A percentile compares a stretch with the other conserved stretches of the same genome.
These are phyloP conservation scores for Telmatherina bonti DNA, from an alignment of 2,797 vertebrate species.

Conservation along the genomic window DNA sequence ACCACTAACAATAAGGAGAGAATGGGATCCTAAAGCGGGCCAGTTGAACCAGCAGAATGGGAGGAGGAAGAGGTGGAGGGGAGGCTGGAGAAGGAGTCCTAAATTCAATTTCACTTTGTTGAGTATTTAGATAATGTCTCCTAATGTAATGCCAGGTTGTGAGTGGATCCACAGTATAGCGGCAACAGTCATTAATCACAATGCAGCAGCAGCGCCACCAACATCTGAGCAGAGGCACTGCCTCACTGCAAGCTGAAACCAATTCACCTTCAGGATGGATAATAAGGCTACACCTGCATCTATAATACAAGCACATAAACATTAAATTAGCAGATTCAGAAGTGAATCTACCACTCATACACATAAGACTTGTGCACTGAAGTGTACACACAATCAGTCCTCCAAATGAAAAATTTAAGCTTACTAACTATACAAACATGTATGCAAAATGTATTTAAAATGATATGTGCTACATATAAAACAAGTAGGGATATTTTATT, in stretches of 20 bases:
- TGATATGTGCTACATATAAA: not conserved
- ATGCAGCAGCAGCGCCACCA: constrained; percentile 79
- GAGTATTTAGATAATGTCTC: constrained; percentile 83
- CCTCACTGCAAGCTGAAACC: constrained; percentile 19
- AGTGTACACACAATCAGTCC: not conserved
- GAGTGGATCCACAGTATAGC: constrained; percentile 63
- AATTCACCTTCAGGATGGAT: constrained; percentile 26
- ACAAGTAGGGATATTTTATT: not conserved
- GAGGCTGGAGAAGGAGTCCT: constrained; percentile 47
- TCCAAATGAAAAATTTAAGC: not conserved
- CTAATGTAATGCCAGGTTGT: constrained; percentile 73
- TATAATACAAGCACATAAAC: not conserved
- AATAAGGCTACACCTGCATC: constrained; percentile 21
- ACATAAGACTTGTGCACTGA: not conserved
- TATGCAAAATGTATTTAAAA: not conserved
- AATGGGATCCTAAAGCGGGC: constrained; percentile 75
- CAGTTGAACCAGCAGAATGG: constrained; percentile 62
- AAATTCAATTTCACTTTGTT: constrained; percentile 84
- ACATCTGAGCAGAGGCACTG: constrained; percentile 51
- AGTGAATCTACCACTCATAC: not conserved
- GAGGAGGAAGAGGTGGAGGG: not conserved
- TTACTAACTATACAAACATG: not conserved
- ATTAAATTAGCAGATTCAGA: not conserved
- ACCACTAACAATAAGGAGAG: constrained; percentile 78
- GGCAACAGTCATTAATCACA: constrained; percentile 54